Base-by-base conservation (phyloP, 2,888 invertebrate genomes). In the Thysanoteuthis rhombus region DNA sequence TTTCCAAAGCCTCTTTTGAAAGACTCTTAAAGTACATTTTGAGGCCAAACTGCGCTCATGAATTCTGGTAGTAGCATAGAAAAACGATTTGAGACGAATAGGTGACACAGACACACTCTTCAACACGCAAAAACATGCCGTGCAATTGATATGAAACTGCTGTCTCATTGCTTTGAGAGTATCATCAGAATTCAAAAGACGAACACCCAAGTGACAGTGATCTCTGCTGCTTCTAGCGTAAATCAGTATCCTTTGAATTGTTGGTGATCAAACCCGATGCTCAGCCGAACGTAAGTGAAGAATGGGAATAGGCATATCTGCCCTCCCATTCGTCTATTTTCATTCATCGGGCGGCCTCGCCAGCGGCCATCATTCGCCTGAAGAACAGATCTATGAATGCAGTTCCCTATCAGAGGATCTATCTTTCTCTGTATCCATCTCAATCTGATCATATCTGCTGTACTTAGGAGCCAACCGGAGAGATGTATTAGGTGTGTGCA, bases 381-480 rank as follows among this genome's bases (percentile, higher is more conserved):
- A 75, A 75, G n/a, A 32, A 6, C 1, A 8, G 5, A 6, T 28
- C 58, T 28, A 6, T 32, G 32, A 58, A 58, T 58, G 32, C 8
- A n/a, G 75, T 10, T 75, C 75, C 32, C 10, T n/a, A 75, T 75
- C 75, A n/a, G 75, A 75, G n/a, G n/a, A 75, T 10, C n/a, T 75
- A 10, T 32, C 10, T 32, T 32, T 75, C 32, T n/a, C 32, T 32
- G 1, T 12, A 58, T 75, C 16, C 75, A 2, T 75, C 8, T 4
- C 75, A 75, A 75, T n/a, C n/a, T n/a, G 32, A 12, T 32, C 8
- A 75, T 75, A n/a, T 75, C 75, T n/a, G 1, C 16, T 10, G 8
- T 8, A 3, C 10, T n/a, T 8, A 32, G 10, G 10, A n/a, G 10
- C n/a, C 32, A 32, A 5, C 0, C 10, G 0, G 6, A 12, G 5